Percentiles rank a stretch among this genome's conserved stretches.
phyloP scores from a whole-genome alignment of 1,140 invertebrate species.

The Dolichoris vasculosae region DNA sequence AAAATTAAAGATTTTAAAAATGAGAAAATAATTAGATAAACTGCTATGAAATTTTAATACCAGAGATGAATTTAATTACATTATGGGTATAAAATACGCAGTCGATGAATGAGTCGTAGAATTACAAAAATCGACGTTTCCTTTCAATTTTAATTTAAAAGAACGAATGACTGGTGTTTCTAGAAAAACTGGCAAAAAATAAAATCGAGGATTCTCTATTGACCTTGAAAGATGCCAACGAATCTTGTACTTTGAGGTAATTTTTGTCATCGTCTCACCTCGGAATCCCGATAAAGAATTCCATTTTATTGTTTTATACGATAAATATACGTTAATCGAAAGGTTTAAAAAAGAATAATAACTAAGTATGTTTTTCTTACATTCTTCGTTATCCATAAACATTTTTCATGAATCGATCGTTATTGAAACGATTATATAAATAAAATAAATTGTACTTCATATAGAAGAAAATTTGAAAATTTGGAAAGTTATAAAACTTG shows the following conservation, averaged over 20 bases:
- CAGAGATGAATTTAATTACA: background rate
- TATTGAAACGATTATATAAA: no score
- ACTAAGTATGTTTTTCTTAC: no score
- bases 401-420: no score
- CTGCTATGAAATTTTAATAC: background rate
- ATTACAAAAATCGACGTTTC: background rate
- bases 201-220: background rate
- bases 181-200: background rate
- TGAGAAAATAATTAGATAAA: background rate
- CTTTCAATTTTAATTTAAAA: background rate
- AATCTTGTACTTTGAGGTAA: conserved; percentile 19
- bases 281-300: background rate
- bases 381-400: no score
- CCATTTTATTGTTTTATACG: background rate
- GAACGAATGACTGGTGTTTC: background rate
- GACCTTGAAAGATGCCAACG: background rate
- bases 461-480: no score
- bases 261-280: background rate
- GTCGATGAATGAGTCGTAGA: background rate
- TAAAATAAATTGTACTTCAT: no score
- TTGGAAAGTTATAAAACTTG: no score
- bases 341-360: no score
- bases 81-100: background rate
- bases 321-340: background rate
- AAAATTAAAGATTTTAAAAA: background rate